Conservation (phyloP, 1,140 invertebrate genomes). For the Helicoverpa zea region DNA sequence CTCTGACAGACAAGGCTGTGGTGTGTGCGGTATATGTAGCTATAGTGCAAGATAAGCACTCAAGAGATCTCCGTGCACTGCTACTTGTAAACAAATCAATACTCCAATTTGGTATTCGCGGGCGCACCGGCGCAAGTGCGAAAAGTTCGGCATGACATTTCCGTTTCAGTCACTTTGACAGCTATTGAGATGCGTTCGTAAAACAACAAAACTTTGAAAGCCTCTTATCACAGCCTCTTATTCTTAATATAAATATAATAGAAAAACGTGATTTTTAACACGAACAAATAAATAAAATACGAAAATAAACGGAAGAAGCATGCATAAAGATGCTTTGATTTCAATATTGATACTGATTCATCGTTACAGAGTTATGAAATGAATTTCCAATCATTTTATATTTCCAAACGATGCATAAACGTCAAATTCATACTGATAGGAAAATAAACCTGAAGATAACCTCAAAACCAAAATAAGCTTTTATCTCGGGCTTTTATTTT, state of each 20-base stretch:
- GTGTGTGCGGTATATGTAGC: slow-evolving; percentile 58
- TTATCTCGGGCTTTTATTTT: not conserved
- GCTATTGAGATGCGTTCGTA: not conserved
- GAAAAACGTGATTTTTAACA: no score
- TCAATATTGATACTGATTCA: no score
- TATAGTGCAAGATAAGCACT: slow-evolving; percentile 65
- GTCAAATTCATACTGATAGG: slow-evolving; percentile 12
- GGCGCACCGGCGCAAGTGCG: slow-evolving; percentile 53
- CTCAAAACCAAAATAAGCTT: slow-evolving; percentile 3
- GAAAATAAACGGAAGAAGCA: no score
- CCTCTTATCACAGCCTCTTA: no score
- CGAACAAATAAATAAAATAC: no score
- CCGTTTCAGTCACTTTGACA: slow-evolving; percentile 49
- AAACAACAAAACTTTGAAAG: no score
- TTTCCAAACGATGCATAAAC: not conserved
- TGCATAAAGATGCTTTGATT: no score
- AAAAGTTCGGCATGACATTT: slow-evolving; percentile 21
- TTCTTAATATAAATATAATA: no score
- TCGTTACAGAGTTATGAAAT: not conserved
- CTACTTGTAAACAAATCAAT: slow-evolving; percentile 86
- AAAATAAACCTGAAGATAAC: slow-evolving; percentile 23
- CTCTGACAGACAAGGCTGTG: slow-evolving; percentile 82
- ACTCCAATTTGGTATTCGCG: slow-evolving; percentile 78
- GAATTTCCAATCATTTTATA: no score
- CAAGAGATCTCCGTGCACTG: slow-evolving; percentile 67